phyloP scores from a whole-genome alignment of 2,797 vertebrate species.

The Silurus aristotelis region DNA sequence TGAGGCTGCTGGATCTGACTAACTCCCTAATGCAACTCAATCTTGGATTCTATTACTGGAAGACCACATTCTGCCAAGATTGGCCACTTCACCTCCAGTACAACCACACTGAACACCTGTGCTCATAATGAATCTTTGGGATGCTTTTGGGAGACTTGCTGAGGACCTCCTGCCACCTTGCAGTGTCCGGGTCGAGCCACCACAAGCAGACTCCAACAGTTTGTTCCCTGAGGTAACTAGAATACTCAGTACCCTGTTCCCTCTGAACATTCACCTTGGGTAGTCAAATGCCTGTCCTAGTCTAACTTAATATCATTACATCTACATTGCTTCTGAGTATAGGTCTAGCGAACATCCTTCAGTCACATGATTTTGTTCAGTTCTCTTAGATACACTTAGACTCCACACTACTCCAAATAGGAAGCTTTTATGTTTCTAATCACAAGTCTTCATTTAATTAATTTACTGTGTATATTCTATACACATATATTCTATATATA shows the following conservation, averaged over 20 bases:
- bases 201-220: not conserved
- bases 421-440: slow-evolving; percentile 76
- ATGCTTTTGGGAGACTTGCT: no score
- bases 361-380: slow-evolving; percentile 44
- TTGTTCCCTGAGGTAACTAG: not conserved
- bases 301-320: not conserved
- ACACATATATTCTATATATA: no score
- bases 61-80: not conserved
- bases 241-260: not conserved
- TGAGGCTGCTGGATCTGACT: not conserved
- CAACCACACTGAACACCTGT: no score
- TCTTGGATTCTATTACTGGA: not conserved
- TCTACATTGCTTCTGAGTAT: not conserved
- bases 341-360: slow-evolving; percentile 6
- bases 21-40: not conserved
- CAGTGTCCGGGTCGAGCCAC: not conserved
- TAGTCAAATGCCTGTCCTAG: not conserved
- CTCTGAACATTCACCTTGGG: not conserved
- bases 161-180: not conserved
- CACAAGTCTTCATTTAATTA: slow-evolving; percentile 82
- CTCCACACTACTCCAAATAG: slow-evolving; percentile 62
- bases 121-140: no score
- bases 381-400: slow-evolving; percentile 40
- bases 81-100: not conserved
- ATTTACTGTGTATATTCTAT: slow-evolving; percentile 66